Conservation (phyloP, 2,113 vertebrate genomes). For the Chinchilla lanigera region DNA sequence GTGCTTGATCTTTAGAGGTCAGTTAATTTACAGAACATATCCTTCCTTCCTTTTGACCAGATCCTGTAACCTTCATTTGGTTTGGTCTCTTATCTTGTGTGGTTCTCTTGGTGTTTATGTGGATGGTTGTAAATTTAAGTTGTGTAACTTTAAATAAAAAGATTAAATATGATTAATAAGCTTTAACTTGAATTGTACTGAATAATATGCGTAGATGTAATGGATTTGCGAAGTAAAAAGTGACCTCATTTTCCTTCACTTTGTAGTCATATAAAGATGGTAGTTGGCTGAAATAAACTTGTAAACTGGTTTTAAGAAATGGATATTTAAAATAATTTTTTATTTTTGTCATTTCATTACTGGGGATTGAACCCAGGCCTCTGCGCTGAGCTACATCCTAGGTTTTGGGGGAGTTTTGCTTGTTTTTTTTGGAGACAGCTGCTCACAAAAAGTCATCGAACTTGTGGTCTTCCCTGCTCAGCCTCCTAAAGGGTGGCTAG, state of each 20-base stretch:
- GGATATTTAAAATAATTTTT: background rate
- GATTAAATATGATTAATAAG: background rate
- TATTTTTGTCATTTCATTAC: background rate
- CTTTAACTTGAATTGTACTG: background rate
- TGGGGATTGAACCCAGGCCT: background rate
- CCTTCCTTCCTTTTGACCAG: background rate
- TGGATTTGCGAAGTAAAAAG: background rate
- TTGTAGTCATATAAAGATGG: background rate
- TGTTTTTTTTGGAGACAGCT: background rate
- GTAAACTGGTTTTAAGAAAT: background rate
- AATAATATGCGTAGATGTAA: background rate
- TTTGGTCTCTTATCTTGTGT: background rate
- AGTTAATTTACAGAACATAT: background rate
- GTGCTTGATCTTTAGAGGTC: background rate
- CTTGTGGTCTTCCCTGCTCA: background rate
- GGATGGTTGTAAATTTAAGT: conserved; percentile 17
- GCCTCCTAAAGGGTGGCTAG: background rate
- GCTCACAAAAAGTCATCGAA: background rate
- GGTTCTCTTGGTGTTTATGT: background rate
- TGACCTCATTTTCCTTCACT: background rate
- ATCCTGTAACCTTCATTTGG: background rate
- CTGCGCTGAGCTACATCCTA: background rate
- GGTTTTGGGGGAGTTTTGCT: background rate
- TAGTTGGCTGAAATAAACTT: background rate
- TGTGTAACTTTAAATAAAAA: background rate